Evolutionary conservation across 2,113 vertebrate species (phyloP).

Genomic region (Hassar affinis): DNA sequence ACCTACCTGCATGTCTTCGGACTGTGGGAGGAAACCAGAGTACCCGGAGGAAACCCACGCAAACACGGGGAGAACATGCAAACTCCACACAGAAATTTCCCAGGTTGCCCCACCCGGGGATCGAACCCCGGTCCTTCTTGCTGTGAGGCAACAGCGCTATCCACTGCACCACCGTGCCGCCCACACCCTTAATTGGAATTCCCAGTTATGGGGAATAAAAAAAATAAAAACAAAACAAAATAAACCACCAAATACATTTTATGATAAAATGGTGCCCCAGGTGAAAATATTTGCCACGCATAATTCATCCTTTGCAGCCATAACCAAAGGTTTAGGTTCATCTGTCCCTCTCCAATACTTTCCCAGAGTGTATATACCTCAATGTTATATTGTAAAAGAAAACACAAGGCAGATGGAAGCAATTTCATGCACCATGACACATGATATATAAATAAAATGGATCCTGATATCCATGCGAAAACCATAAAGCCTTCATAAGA

Average conservation of each 20-base stretch:
- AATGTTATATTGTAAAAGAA: conserved; percentile 52
- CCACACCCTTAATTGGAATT: too few species aligned
- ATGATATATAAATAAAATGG: conserved; percentile 64
- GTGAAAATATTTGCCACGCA: conserved; percentile 17
- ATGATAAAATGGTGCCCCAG: conserved; percentile 16
- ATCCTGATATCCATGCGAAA: conserved; percentile 57
- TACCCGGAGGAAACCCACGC: too few species aligned
- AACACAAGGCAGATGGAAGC: conserved; percentile 48
- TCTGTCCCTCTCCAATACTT: conserved; percentile 27
- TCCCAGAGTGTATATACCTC: conserved; percentile 37
- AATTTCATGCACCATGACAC: conserved; percentile 65
- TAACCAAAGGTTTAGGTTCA: conserved; percentile 32
- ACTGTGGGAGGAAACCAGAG: too few species aligned
- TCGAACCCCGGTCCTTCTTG: too few species aligned
- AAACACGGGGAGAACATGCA: too few species aligned
- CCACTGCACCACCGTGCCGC: too few species aligned
- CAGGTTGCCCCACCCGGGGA: too few species aligned
- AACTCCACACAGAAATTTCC: too few species aligned
- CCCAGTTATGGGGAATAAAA: too few species aligned
- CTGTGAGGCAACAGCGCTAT: too few species aligned
- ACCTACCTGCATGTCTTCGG: too few species aligned
- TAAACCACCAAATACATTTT: conserved; percentile 14
- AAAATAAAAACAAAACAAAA: conserved; percentile 25
- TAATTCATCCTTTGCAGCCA: conserved; percentile 31
- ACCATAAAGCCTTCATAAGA: conserved; percentile 56